Conservation (phyloP, 2,888 invertebrate genomes). For the Nomada ruficornis region DNA sequence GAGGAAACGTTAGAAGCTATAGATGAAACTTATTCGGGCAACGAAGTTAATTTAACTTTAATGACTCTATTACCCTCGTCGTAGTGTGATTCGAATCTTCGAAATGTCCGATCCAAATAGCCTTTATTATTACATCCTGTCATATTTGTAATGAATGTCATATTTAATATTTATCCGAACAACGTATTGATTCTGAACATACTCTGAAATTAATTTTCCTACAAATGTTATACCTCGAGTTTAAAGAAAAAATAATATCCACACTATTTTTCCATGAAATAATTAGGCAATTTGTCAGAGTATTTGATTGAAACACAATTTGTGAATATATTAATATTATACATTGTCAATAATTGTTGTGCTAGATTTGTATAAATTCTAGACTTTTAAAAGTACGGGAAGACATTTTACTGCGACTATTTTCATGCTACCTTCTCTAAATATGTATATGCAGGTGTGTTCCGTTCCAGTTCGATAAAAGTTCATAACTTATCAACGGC, state of each 20-base stretch:
- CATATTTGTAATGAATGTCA: background rate
- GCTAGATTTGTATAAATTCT: background rate
- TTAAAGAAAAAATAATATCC: too few species aligned
- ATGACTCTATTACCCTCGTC: background rate
- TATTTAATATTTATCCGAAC: background rate
- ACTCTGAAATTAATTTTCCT: too few species aligned
- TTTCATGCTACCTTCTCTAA: background rate
- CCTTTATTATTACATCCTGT: too few species aligned
- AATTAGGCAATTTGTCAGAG: too few species aligned
- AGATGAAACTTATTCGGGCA: background rate
- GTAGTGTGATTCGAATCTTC: background rate
- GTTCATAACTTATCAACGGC: conserved; percentile 38
- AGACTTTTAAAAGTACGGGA: background rate
- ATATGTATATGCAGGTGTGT: background rate
- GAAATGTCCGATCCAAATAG: background rate
- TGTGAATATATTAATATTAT: background rate
- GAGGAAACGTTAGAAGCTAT: too few species aligned
- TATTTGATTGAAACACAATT: too few species aligned
- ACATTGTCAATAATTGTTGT: background rate
- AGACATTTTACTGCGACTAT: background rate
- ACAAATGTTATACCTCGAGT: too few species aligned
- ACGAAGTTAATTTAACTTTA: conserved; percentile 22
- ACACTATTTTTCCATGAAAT: too few species aligned
- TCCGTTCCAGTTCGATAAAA: conserved; percentile 22
- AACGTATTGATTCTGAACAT: too few species aligned